Evolutionary conservation across 2,888 invertebrate species (phyloP).

Genomic region (Phaonia tiefii): DNA sequence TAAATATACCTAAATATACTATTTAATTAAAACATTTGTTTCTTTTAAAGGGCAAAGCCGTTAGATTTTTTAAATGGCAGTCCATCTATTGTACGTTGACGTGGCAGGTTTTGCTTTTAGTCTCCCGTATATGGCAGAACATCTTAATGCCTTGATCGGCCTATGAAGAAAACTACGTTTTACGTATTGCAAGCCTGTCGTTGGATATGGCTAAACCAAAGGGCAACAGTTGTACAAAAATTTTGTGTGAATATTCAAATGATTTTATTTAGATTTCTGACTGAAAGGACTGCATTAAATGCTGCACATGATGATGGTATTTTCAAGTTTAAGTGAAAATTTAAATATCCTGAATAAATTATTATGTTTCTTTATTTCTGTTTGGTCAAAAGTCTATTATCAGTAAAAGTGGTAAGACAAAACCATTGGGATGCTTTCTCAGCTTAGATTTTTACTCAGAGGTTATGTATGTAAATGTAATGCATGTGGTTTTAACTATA

Average conservation of each 20-base stretch:
- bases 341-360: not conserved
- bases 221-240: slow-evolving; percentile 88
- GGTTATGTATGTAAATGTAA: no score
- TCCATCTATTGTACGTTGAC: slow-evolving; percentile 87
- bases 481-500: no score
- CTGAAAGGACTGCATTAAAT: slow-evolving; percentile 78
- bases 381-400: slow-evolving; percentile 78
- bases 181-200: slow-evolving; percentile 85
- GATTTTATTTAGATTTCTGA: slow-evolving; percentile 75
- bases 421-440: slow-evolving; percentile 75
- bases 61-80: slow-evolving; percentile 88
- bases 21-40: no score
- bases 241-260: slow-evolving; percentile 80
- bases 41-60: slow-evolving; percentile 82
- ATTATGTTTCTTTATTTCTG: slow-evolving; percentile 60
- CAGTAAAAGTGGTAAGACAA: slow-evolving; percentile 79
- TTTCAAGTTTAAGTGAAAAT: slow-evolving; percentile 11
- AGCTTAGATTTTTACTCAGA: slow-evolving; percentile 74
- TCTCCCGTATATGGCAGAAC: slow-evolving; percentile 82
- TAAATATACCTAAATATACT: no score
- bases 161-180: slow-evolving; percentile 89
- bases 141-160: slow-evolving; percentile 85
- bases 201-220: slow-evolving; percentile 88
- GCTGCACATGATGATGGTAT: slow-evolving; percentile 77
- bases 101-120: slow-evolving; percentile 92